Base-by-base conservation (phyloP, 2,888 invertebrate species). In the Callyntrura guangdongensis region DNA sequence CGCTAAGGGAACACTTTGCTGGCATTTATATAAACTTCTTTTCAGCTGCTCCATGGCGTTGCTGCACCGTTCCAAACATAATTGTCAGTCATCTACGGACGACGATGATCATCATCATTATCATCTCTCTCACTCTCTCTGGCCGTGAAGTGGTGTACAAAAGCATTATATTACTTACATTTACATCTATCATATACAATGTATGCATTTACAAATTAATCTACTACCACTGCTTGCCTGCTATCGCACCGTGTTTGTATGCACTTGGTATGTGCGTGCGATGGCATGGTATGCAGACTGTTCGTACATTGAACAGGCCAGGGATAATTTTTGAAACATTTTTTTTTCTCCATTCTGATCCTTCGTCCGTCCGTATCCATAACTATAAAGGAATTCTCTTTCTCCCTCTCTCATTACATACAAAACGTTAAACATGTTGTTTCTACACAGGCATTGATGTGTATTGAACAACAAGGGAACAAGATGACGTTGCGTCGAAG, bases 11-110 rank as follows among this genome's bases (percentile, higher is more conserved):
- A 36, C 59, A 81, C 61, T 79, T 79, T 14, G 22, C 27, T 64
- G 14, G 36, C 64, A 20, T 64, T 81, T 56, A 59, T 45, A 67
- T 1, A 74, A 20, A 82, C 20, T 9, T 67, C 69, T 67, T 83
- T 83, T 83, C 83, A 83, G 83, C 83, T 83, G 83, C 83, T 83
- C 22, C 69, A 64, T 64, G 14, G 12, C 20, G 20, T 4, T 36
- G 4, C 36, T 27, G n/a, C 74, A 47, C 49, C 22, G 22, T 74
- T 49, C 74, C 74, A 74, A 36, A 74, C 22, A 74, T 74, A 74
- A 74, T 74, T 49, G 74, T 74, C 74, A 74, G 49, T 74, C 74
- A 72, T 72, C 47, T 6, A 4, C 36, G 36, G 36, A 36, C 36
- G 36, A 8, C 17, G 45, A 47, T 45, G 22, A 72, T 72, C 45